Evolutionary conservation across 2,113 vertebrate species (phyloP).

Genomic region (Puma concolor): DNA sequence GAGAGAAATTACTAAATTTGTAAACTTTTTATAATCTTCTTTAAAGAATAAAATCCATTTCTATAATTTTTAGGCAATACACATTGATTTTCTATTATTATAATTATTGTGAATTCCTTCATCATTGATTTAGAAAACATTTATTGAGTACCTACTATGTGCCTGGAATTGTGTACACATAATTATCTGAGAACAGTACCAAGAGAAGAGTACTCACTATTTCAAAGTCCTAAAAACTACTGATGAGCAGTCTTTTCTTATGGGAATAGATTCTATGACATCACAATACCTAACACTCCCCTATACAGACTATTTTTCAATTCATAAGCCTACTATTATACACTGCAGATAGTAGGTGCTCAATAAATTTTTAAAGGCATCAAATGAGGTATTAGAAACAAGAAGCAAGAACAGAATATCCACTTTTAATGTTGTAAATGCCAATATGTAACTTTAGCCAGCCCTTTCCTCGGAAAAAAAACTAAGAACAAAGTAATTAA

Average conservation of each 20-base stretch:
- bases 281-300: conserved; percentile 67
- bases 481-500: neutral
- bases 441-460: neutral
- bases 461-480: neutral
- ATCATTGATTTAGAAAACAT: conserved; percentile 52
- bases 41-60: conserved; percentile 44
- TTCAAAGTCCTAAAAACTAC: conserved; percentile 12
- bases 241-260: neutral
- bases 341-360: neutral
- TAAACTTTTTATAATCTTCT: neutral
- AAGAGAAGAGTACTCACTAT: neutral
- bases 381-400: conserved; percentile 10
- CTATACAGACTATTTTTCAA: conserved; percentile 20
- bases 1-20: neutral
- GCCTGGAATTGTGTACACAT: neutral
- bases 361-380: neutral
- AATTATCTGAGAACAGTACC: neutral
- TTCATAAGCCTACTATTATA: neutral
- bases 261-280: conserved; percentile 53
- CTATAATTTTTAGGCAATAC: neutral
- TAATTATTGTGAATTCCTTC: conserved; percentile 1
- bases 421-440: neutral
- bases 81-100: neutral
- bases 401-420: neutral
- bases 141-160: neutral